Percentiles rank a stretch among this genome's conserved stretches.
Evolutionary conservation across 1,140 invertebrate species (phyloP).

Genomic region (Drosophila willistoni): DNA sequence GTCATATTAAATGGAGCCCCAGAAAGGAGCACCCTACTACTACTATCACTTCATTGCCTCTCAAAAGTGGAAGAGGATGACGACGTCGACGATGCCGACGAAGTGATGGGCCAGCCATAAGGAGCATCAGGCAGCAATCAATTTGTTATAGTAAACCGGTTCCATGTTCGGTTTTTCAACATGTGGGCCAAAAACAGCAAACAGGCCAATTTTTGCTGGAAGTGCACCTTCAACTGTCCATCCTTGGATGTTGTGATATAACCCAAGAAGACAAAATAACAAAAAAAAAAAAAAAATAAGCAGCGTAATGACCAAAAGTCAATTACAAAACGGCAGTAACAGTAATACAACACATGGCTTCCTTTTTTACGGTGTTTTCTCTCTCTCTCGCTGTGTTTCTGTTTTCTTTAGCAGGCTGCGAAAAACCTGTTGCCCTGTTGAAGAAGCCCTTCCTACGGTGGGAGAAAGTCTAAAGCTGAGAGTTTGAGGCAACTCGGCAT

Average conservation of each 20-base stretch:
- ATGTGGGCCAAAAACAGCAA: conserved; percentile 47
- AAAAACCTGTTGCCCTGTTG: conserved; percentile 63
- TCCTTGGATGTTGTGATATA: conserved; percentile 66
- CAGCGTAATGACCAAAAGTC: conserved; percentile 66
- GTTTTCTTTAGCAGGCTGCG: background rate
- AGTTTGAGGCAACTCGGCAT: background rate
- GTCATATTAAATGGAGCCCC: conserved; percentile 63
- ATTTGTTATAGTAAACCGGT: conserved; percentile 34
- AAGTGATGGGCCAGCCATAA: conserved; percentile 24
- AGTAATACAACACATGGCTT: conserved; percentile 62
- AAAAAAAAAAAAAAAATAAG: conserved; percentile 17
- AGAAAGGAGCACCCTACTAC: conserved; percentile 65
- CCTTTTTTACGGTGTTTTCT: conserved; percentile 19
- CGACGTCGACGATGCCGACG: conserved; percentile 1
- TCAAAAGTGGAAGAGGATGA: conserved; percentile 53
- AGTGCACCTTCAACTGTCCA: conserved; percentile 33
- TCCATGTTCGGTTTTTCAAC: conserved; percentile 29
- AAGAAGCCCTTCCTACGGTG: conserved; percentile 55
- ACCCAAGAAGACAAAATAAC: conserved; percentile 30
- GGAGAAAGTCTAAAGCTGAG: conserved; percentile 61
- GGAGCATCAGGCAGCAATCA: conserved; percentile 42
- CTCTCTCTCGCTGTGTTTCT: background rate
- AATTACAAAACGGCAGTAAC: conserved; percentile 57
- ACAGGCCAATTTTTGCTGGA: conserved; percentile 27
- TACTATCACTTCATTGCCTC: conserved; percentile 76